phyloP scores from a whole-genome alignment of 2,797 vertebrate genomes.

The Esox lucius region DNA sequence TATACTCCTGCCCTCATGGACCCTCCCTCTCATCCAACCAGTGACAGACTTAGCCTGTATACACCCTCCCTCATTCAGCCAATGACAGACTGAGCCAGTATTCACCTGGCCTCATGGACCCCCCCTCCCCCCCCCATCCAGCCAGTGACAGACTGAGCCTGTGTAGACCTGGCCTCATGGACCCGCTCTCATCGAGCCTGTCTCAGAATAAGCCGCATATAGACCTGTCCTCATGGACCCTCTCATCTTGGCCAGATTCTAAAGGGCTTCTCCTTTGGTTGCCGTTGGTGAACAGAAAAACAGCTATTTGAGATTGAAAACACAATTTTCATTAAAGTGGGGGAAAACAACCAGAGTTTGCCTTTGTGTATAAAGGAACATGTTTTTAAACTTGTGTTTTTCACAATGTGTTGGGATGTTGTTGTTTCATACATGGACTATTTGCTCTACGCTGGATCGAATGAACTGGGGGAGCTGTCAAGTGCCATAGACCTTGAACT shows the following conservation, averaged over 20 bases:
- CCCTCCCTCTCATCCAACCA: too few relatives aligned
- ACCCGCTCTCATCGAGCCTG: conserved; percentile 25
- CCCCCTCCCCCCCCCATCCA: too few relatives aligned
- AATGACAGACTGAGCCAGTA: neutral
- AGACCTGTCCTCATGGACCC: conserved; percentile 20
- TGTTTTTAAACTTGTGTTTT: conserved; percentile 53
- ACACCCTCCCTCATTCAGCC: neutral
- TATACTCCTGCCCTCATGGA: conserved; percentile 18
- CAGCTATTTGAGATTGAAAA: conserved; percentile 69
- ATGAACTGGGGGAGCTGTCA: conserved; percentile 67
- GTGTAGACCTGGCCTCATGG: neutral
- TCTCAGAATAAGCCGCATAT: neutral
- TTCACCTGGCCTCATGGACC: conserved; percentile 17
- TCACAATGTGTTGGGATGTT: conserved; percentile 58
- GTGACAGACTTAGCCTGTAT: neutral
- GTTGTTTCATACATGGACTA: conserved; percentile 23
- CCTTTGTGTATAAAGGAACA: conserved; percentile 73
- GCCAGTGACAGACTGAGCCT: neutral
- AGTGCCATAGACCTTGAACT: conserved; percentile 96
- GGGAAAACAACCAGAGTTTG: conserved; percentile 72
- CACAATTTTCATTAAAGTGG: conserved; percentile 67
- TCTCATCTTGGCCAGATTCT: conserved; percentile 54
- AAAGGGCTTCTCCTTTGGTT: conserved; percentile 80
- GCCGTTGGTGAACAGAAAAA: conserved; percentile 66
- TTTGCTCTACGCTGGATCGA: conserved; percentile 54